Conservation (phyloP, 30 jellyfish, hydroid and myxozoan species). For the Cassiopea andromeda region DNA sequence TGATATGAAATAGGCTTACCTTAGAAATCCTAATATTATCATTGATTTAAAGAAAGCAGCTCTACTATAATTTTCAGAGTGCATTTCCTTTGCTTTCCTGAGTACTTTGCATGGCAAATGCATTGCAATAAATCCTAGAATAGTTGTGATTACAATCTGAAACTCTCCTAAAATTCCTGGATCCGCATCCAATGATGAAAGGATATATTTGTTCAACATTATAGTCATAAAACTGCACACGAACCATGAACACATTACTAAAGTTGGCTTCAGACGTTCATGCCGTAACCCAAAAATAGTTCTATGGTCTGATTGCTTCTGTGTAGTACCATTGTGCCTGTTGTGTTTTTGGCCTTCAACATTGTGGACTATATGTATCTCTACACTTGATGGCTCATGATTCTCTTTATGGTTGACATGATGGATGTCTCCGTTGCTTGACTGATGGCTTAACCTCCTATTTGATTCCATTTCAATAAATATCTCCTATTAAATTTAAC, state of each 20-base stretch:
- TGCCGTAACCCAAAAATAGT: conserved; percentile 11
- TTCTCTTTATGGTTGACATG: conserved; percentile 35
- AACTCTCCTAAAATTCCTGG: conserved; percentile 95
- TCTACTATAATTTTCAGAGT: conserved; percentile 25
- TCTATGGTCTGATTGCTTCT: conserved; percentile 1
- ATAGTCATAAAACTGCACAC: conserved; percentile 90
- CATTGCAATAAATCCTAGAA: conserved; percentile 93
- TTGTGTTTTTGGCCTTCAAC: not conserved
- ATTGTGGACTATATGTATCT: conserved; percentile 23
- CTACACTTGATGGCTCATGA: not conserved
- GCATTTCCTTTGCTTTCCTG: conserved; percentile 16
- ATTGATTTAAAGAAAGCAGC: conserved; percentile 77
- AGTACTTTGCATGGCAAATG: conserved; percentile 74
- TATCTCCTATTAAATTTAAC: not conserved
- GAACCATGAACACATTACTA: conserved; percentile 90
- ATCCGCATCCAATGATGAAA: conserved; percentile 87
- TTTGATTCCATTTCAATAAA: conserved; percentile 14
- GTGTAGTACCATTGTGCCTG: conserved; percentile 4
- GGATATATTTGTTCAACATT: conserved; percentile 80
- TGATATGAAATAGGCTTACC: conserved; percentile 47
- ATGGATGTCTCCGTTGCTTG: conserved; percentile 46
- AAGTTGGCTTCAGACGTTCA: conserved; percentile 63
- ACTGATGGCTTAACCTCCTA: conserved; percentile 28
- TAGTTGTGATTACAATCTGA: conserved; percentile 89
- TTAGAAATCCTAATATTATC: conserved; percentile 87